Percentiles rank a stretch among this genome's conserved stretches.
These are phyloP conservation scores for Neocrepidodera transversa DNA, from an alignment of 2,888 invertebrate genomes.

Conservation along the genomic window DNA sequence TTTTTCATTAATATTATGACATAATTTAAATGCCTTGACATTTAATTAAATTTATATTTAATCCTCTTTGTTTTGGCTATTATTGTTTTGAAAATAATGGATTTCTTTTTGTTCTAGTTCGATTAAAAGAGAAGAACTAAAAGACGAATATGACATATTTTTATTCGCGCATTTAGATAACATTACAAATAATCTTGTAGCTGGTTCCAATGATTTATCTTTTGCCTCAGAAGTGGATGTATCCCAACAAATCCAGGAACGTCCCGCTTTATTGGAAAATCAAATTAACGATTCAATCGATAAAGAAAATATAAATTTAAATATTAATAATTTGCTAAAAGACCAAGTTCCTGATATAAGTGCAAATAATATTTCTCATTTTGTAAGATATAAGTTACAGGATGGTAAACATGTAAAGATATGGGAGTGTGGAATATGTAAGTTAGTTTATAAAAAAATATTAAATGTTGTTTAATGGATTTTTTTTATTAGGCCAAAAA, in stretches of 20 bases:
- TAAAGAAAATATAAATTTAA: conserved; percentile 20
- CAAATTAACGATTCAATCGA: conserved; percentile 7
- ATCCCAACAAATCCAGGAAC: neutral
- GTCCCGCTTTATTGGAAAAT: neutral
- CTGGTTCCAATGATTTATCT: conserved; percentile 33
- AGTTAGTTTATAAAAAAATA: conserved; percentile 49
- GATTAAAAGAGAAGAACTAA: conserved; percentile 50
- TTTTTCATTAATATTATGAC: too few relatives aligned
- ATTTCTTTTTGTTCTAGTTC: conserved; percentile 30
- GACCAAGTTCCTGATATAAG: neutral
- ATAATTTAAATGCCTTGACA: too few relatives aligned
- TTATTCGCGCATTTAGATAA: conserved; percentile 49
- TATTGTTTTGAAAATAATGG: neutral
- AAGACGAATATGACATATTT: conserved; percentile 49
- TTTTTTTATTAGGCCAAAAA: conserved; percentile 65
- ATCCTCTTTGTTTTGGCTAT: too few relatives aligned
- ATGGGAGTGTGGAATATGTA: conserved; percentile 80
- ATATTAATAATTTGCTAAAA: conserved; percentile 6
- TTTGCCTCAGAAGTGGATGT: conserved; percentile 35
- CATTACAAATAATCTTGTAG: conserved; percentile 34
- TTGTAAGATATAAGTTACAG: conserved; percentile 71
- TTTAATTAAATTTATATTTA: too few relatives aligned
- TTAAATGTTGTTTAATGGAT: neutral
- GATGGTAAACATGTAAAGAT: conserved; percentile 73
- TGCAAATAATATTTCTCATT: conserved; percentile 61